These are phyloP conservation scores for Ips typographus DNA, from an alignment of 1,140 invertebrate species.

Conservation along the genomic window DNA sequence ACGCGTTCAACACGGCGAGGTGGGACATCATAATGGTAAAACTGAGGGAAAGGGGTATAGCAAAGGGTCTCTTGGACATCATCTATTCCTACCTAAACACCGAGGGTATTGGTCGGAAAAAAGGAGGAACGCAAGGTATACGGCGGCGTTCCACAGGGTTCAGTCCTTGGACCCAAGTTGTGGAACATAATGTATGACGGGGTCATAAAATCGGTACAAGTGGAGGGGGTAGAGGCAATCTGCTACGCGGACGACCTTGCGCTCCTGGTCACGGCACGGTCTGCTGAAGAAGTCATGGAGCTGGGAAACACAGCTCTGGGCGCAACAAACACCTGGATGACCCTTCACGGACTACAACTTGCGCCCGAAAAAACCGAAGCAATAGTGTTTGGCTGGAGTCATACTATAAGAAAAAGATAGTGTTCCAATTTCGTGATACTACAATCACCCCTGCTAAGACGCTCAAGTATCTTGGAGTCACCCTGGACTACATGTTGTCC, in stretches of 20 bases:
- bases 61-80: background rate
- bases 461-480: background rate
- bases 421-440: no score
- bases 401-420: background rate
- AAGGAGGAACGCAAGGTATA: background rate
- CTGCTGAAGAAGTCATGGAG: no score
- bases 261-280: conserved; percentile 21
- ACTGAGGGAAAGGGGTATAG: background rate
- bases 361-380: no score
- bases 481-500: background rate
- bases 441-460: no score
- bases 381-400: background rate
- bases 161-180: conserved; percentile 44
- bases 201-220: conserved; percentile 38
- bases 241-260: conserved; percentile 46
- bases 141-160: conserved; percentile 43
- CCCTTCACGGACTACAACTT: background rate
- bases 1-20: no score
- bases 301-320: background rate
- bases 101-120: background rate
- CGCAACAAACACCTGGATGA: background rate
- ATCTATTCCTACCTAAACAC: background rate
- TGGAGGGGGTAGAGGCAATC: conserved; percentile 26
- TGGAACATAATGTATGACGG: conserved; percentile 47
- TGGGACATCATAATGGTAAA: background rate